Base-by-base conservation (phyloP, 2,113 vertebrate genomes). In the Syngnathoides biaculeatus region DNA sequence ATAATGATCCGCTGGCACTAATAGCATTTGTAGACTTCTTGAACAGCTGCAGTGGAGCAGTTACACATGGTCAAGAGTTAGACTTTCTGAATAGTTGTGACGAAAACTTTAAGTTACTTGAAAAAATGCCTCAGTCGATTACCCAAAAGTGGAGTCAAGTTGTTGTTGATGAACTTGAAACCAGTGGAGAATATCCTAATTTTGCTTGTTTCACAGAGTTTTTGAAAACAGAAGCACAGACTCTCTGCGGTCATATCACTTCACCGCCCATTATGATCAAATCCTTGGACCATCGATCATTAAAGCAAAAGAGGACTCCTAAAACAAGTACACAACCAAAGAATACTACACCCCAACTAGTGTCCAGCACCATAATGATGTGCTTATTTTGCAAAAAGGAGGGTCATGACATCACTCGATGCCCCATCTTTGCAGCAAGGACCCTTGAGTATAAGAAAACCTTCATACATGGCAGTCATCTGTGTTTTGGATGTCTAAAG, bases 101-200 rank as follows among this genome's bases (percentile, higher is more conserved):
- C 19, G 60, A 62, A 43, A 62, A 62, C 40, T 24, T 17, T 42
- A 62, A 17, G 14, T 26, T 62, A 26, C 39, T 62, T 42, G 38
- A 62, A 62, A 62, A 62, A 62, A 14, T 62, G n/a, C 60, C 60
- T 5, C 39, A 26, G 24, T 43, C 39, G 60, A 62, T 62, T 3
- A 62, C 43, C 39, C 39, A 62, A 22, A 62, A 62, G 40, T 62
- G 60, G 60, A 62, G 40, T 62, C 60, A 62, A 62, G 43, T 62
- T 15, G 40, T 43, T 43, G 13, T 62, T 14, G 40, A 62, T 24
- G 22, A 62, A 62, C 60, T 62, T 26, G 60, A 62, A 12, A 62
- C 22, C 22, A 3, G 24, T 15, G 40, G 40, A 0, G 40, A 62
- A 62, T 62, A 62, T 43, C 60, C 60, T 17, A 24, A 43, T 43